Base-by-base conservation (phyloP, 2,113 vertebrate species). In the Cyprinodon tularosa region DNA sequence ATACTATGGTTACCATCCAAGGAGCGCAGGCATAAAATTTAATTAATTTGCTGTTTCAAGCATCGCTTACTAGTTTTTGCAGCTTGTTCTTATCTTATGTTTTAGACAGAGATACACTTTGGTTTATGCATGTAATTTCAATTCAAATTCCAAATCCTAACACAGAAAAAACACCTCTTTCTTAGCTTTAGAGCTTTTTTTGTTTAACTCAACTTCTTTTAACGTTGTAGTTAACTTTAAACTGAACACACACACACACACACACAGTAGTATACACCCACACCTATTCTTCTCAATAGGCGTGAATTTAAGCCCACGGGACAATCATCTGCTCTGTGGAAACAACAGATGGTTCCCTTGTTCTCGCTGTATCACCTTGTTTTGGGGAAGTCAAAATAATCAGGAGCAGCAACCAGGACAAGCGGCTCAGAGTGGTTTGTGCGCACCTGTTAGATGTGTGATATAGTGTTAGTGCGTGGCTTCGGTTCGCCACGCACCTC, bases 301-400 rank as follows among this genome's bases (percentile, higher is more conserved):
- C 66, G 68, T 90, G 85, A 84, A 86, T 81, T 70, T 78, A 60
- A 86, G 79, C 87, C 84, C 85, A 86, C 45, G 84, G 91, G 84
- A 90, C 81, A 78, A 70, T 85, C 89, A 73, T 84, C 86, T 89
- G 84, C 59, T 87, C 36, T 17, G 50, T 77, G 76, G 71, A 78
- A 88, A 90, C 77, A 86, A 82, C 91, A 91, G 88, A 93, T 91
- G 88, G 86, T 80, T 89, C 89, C 66, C 83, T 83, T 84, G 78
- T 81, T 88, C 77, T 87, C 84, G 15, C 67, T 64, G 39, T 60
- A 76, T 84, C 86, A 81, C 86, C 83, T 87, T 82, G 82, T 90
- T 79, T 29, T 78, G 73, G 80, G 76, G 69, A 87, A 86, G 86
- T 90, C 81, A 83, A 64, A 83, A n/a, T 57, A 57, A 80, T 81